Conservation (phyloP, 2,888 invertebrate genomes). For the Pterostichus niger region DNA sequence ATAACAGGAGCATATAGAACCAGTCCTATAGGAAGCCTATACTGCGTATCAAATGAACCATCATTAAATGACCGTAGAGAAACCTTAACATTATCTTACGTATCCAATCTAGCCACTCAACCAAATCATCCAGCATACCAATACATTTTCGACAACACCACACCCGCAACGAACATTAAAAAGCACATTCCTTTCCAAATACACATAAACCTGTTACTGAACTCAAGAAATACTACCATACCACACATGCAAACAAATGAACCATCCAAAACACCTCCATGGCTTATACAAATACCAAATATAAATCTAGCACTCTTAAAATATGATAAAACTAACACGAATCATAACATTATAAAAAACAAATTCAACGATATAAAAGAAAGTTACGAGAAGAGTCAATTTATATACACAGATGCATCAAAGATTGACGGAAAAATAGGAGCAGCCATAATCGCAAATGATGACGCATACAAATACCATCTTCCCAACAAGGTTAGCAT, state of each 20-base stretch:
- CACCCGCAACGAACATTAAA: too few species aligned
- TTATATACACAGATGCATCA: too few species aligned
- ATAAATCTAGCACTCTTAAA: constrained; percentile 2
- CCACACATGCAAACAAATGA: too few species aligned
- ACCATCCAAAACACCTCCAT: constrained; percentile 11
- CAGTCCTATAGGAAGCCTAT: constrained; percentile 37
- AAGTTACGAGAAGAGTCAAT: neutral
- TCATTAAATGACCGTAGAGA: neutral
- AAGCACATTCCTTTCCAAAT: too few species aligned
- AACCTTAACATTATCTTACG: constrained; percentile 8
- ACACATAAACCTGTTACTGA: too few species aligned
- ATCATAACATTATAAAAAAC: constrained; percentile 13
- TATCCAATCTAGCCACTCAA: neutral
- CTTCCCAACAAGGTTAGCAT: constrained; percentile 21
- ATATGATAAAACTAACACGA: neutral
- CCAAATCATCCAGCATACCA: neutral
- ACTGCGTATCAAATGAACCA: constrained; percentile 30
- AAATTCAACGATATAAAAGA: neutral
- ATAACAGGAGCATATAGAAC: constrained; percentile 11
- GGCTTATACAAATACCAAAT: constrained; percentile 17
- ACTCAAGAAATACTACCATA: constrained; percentile 12
- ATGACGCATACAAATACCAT: neutral
- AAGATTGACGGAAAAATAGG: too few species aligned
- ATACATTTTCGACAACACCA: constrained; percentile 5
- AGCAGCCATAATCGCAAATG: neutral